These are phyloP conservation scores for Heliconius melpomene DNA, from an alignment of 1,140 invertebrate species.

Conservation along the genomic window DNA sequence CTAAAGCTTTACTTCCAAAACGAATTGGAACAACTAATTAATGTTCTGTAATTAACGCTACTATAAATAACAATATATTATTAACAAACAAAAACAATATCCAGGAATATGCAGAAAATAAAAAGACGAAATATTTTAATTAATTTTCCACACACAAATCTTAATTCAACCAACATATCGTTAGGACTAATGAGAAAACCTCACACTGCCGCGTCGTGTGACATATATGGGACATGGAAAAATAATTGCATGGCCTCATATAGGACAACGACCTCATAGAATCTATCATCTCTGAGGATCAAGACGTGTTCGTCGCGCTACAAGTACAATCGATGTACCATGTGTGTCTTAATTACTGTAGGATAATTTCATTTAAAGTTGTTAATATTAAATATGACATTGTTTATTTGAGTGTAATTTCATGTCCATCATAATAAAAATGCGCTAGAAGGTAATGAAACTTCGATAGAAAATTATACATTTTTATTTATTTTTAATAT, in stretches of 20 bases:
- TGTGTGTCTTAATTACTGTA: neutral
- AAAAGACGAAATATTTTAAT: neutral
- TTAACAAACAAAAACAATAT: neutral
- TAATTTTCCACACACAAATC: neutral
- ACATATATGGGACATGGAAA: neutral
- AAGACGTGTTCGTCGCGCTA: neutral
- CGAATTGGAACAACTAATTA: too few species aligned
- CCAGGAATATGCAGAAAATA: too few species aligned
- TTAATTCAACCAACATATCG: neutral
- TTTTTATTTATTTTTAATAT: too few species aligned
- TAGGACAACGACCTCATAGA: neutral
- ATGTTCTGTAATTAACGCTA: too few species aligned
- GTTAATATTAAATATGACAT: too few species aligned
- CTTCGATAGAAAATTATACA: too few species aligned
- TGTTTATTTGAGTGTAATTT: too few species aligned
- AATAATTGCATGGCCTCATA: slow-evolving; percentile 3
- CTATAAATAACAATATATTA: too few species aligned
- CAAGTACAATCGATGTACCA: neutral
- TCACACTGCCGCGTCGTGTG: neutral
- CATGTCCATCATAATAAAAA: too few species aligned
- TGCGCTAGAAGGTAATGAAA: too few species aligned
- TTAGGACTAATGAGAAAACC: slow-evolving; percentile 4
- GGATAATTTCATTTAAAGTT: neutral
- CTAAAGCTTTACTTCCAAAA: too few species aligned
- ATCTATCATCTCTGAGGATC: slow-evolving; percentile 1